Base-by-base conservation (phyloP, 1,140 invertebrate species). In the Drosophila arawakana region DNA sequence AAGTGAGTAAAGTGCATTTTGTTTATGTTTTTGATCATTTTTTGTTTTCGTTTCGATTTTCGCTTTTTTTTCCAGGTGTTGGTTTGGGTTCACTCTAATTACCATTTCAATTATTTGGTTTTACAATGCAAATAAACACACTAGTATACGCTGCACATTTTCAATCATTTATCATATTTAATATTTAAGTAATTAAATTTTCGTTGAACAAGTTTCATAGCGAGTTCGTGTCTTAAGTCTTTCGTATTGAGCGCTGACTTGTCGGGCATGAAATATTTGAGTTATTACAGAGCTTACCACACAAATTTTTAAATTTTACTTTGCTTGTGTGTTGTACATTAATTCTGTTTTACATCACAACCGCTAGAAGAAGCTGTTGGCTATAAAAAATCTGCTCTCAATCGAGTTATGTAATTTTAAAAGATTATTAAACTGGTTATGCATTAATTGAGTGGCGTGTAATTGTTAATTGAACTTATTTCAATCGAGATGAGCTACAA, bases 1-100 rank as follows among this genome's bases (percentile, higher is more conserved):
- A 88, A 91, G 90, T 91, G 69, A 91, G 90, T 91, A 66, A 61
- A 70, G n/a, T 70, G 62, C 63, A 72, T 25, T 52, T 52, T 52
- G 50, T 52, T 52, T 52, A 34, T 11, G 30, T 52, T 35, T 52
- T 35, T n/a, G 13, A 3, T 49, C 21, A 25, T 15, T 18, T 49
- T 76, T 30, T 7, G 8, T n/a, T 21, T 37, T 11, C 10, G 18
- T 13, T 30, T 37, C 18, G 15, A 7, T 55, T 55, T 35, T 37
- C 30, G 30, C 34, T 35, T 54, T 50, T 54, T 50, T 52, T 41
- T 7, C 25, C 30, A 35, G 54, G 54, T 57, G 9, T 47, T 34
- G 34, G 50, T 52, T 30, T 52, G 50, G 30, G n/a, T 52, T 52
- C 30, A 52, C 11, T 30, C 34, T n/a, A 52, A 34, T 39, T 9